Conservation (phyloP, 2,113 vertebrate species). For the Laticauda colubrina region DNA sequence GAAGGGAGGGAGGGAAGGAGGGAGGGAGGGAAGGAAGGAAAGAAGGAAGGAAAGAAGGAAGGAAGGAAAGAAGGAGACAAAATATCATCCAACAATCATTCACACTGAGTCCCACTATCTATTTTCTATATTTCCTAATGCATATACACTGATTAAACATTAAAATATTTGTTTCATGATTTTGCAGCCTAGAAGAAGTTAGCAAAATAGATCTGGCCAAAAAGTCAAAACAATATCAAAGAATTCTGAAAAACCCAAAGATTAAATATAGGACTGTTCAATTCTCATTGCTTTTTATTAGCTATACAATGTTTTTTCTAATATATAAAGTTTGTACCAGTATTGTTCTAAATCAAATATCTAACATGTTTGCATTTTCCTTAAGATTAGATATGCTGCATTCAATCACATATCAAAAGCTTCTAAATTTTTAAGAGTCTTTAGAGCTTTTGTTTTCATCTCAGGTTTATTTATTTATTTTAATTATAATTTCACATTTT, state of each 20-base stretch:
- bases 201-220: neutral
- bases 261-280: neutral
- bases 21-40: too few relatives aligned
- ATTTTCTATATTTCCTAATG: neutral
- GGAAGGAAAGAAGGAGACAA: neutral
- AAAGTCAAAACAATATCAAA: neutral
- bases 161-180: neutral
- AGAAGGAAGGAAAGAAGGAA: too few relatives aligned
- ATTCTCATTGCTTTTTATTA: neutral
- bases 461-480: neutral
- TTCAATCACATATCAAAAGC: neutral
- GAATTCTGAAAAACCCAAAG: neutral
- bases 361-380: neutral
- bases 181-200: neutral
- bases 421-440: neutral
- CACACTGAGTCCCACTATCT: neutral
- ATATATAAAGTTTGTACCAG: neutral
- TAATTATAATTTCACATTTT: neutral
- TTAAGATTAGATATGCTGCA: neutral
- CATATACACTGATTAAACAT: neutral
- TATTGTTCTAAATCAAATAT: neutral
- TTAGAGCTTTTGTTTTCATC: neutral
- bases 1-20: rapidly evolving
- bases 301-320: neutral
- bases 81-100: neutral